phyloP scores from a whole-genome alignment of 2,797 vertebrate genomes.

The Macrochelys suwanniensis region DNA sequence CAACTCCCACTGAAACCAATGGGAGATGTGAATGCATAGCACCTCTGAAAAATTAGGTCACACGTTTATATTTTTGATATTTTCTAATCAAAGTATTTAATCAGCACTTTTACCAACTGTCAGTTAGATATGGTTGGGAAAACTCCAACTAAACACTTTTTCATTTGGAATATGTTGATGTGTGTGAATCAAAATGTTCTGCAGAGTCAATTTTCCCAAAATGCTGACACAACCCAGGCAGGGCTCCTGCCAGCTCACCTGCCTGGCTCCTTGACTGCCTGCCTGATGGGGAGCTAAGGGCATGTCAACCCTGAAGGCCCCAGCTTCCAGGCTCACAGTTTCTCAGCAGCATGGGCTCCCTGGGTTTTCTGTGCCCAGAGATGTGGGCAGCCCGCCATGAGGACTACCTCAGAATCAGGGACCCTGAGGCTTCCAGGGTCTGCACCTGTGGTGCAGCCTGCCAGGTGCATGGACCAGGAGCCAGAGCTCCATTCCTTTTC shows the following conservation, averaged over 20 bases:
- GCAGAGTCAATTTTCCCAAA: slow-evolving; percentile 12
- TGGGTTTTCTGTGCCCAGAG: not conserved
- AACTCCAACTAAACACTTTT: not conserved
- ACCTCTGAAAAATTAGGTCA: slow-evolving; percentile 55
- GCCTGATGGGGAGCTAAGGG: not conserved
- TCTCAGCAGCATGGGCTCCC: not conserved
- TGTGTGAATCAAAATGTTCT: slow-evolving; percentile 20
- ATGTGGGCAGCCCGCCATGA: not conserved
- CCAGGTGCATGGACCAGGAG: not conserved
- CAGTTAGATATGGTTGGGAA: not conserved
- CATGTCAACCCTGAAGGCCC: not conserved
- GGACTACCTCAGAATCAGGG: not conserved
- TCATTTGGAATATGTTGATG: not conserved
- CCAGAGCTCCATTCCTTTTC: no score
- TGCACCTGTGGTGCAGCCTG: not conserved
- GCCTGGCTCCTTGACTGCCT: slow-evolving; percentile 11
- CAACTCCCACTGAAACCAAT: no score
- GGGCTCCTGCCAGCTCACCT: slow-evolving; percentile 21
- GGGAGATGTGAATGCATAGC: slow-evolving; percentile 32
- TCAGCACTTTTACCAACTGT: slow-evolving; percentile 21
- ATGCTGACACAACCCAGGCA: not conserved
- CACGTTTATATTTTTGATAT: slow-evolving; percentile 43
- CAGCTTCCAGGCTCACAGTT: not conserved
- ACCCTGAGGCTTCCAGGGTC: not conserved
- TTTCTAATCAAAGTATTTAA: slow-evolving; percentile 36